These are phyloP conservation scores for Rhea pennata DNA, from an alignment of 2,113 vertebrate genomes.

Conservation along the genomic window DNA sequence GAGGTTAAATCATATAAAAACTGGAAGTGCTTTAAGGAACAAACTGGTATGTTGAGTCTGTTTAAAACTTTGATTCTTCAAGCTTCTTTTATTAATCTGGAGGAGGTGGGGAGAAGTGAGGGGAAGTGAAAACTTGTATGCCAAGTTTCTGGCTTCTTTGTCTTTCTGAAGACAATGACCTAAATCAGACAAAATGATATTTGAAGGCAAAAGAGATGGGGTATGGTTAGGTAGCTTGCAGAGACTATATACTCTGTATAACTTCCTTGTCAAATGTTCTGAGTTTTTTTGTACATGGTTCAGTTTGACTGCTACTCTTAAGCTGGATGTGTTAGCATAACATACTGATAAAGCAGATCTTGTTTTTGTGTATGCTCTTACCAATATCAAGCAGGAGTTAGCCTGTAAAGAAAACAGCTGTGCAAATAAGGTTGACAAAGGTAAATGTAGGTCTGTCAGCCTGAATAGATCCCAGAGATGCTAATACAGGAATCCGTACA, in stretches of 20 bases:
- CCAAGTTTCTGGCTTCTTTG: neutral
- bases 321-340: neutral
- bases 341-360: neutral
- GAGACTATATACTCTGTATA: neutral
- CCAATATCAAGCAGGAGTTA: neutral
- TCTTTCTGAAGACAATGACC: neutral
- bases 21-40: neutral
- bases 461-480: neutral
- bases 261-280: neutral
- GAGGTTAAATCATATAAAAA: neutral
- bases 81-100: neutral
- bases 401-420: neutral
- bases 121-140: neutral
- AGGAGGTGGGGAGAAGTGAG: neutral
- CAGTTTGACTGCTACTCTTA: neutral
- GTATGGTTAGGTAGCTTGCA: neutral
- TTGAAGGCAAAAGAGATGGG: neutral
- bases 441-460: neutral
- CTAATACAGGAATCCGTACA: neutral
- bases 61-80: neutral
- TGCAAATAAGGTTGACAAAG: neutral
- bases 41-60: neutral
- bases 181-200: neutral
- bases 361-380: neutral
- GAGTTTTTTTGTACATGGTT: neutral